Percentiles rank a stretch among this genome's conserved stretches.
Conservation (phyloP, 2,888 invertebrate genomes). For the Orthosia gracilis region DNA sequence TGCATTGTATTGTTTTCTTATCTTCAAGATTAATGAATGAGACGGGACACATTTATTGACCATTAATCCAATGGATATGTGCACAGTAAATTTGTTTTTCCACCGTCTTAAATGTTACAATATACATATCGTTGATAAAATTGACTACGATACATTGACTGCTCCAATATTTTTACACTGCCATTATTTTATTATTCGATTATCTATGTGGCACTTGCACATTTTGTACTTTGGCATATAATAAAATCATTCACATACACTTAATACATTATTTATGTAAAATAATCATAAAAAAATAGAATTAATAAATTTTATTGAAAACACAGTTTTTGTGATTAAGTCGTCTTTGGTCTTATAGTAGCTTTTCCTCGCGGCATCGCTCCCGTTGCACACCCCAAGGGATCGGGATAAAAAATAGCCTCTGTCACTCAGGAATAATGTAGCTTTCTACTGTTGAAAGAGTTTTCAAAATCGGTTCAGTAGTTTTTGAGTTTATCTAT, state of each 20-base stretch:
- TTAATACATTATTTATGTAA: constrained; percentile 13
- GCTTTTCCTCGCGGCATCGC: too few species aligned
- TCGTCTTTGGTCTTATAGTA: not conserved
- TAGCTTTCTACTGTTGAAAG: too few species aligned
- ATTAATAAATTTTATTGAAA: constrained; percentile 6
- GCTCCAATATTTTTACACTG: constrained; percentile 3
- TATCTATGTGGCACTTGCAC: not conserved
- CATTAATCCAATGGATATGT: not conserved
- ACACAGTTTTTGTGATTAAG: constrained; percentile 29
- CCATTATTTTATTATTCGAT: not conserved
- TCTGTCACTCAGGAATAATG: too few species aligned
- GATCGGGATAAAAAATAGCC: too few species aligned
- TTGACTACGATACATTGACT: too few species aligned
- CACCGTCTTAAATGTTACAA: not conserved
- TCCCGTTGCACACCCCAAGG: too few species aligned
- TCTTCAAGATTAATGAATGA: not conserved
- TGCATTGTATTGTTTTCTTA: constrained; percentile 8
- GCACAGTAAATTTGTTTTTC: not conserved
- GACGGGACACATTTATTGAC: too few species aligned
- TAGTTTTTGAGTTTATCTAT: too few species aligned
- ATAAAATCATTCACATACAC: constrained; percentile 18
- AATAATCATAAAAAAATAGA: constrained; percentile 7
- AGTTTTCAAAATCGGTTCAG: too few species aligned
- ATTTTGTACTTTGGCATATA: constrained; percentile 21
- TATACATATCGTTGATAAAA: constrained; percentile 27